phyloP scores from a whole-genome alignment of 53 echinoderm and acorn worm species.

The Arbacia lixula region DNA sequence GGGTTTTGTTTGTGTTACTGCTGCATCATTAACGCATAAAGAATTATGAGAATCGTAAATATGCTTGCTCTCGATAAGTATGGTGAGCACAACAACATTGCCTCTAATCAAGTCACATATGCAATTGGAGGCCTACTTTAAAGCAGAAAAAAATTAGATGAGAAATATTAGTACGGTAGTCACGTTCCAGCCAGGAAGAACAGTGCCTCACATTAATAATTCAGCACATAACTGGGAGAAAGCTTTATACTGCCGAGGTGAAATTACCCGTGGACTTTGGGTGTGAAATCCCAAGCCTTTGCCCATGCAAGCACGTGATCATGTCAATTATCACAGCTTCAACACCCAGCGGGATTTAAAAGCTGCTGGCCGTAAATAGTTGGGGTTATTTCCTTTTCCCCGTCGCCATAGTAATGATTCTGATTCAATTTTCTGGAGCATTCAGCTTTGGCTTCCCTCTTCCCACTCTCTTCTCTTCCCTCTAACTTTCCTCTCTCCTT shows the following conservation, averaged over 20 bases:
- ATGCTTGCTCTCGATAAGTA: no score
- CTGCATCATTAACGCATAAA: no score
- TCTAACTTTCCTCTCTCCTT: background rate
- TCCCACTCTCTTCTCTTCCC: background rate
- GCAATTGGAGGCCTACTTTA: no score
- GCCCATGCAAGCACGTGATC: slow-evolving; percentile 14
- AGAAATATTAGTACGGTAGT: no score
- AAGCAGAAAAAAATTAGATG: no score
- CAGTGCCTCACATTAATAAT: no score
- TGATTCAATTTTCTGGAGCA: slow-evolving; percentile 1
- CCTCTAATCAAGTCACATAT: no score
- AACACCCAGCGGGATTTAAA: slow-evolving; percentile 13
- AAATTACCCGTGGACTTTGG: background rate
- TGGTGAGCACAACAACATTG: no score
- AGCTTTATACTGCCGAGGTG: background rate
- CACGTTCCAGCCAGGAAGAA: no score
- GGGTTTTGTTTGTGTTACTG: no score
- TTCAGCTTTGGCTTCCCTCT: background rate
- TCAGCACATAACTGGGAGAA: no score
- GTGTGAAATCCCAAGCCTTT: background rate
- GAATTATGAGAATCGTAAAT: no score
- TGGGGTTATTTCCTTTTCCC: slow-evolving; percentile 21
- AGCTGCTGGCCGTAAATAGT: background rate
- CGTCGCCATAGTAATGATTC: slow-evolving; percentile 1
- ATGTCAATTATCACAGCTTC: slow-evolving; percentile 16